These are phyloP conservation scores for Latrodectus geometricus DNA, from an alignment of 1,140 invertebrate genomes.

Conservation along the genomic window DNA sequence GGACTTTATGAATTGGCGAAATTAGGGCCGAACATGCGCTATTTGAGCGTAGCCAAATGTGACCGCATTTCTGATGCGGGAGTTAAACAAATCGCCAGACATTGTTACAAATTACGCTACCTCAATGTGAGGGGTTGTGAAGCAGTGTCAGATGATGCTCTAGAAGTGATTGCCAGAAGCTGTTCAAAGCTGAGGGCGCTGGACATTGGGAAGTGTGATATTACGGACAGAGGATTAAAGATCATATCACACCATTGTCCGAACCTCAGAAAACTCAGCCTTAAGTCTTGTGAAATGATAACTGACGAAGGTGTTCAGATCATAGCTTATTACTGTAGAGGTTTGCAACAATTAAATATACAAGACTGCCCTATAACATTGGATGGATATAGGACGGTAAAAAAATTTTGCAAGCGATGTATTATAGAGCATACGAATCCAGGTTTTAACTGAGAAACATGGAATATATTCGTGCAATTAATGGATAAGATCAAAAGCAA, in stretches of 20 bases:
- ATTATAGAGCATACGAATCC: constrained; percentile 95
- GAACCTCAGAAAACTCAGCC: constrained; percentile 88
- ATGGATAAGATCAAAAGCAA: not conserved
- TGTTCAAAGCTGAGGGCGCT: constrained; percentile 86
- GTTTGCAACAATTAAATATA: constrained; percentile 89
- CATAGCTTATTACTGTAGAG: constrained; percentile 84
- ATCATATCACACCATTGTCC: constrained; percentile 88
- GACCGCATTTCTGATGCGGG: constrained; percentile 86
- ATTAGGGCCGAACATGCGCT: constrained; percentile 83
- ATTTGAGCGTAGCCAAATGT: constrained; percentile 89
- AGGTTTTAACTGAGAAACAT: constrained; percentile 79
- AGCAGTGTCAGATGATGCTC: constrained; percentile 88
- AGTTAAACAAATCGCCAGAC: constrained; percentile 83
- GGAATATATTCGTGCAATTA: not conserved
- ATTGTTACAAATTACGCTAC: constrained; percentile 86
- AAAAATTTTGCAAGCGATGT: constrained; percentile 89
- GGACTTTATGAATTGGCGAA: constrained; percentile 90
- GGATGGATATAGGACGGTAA: constrained; percentile 90
- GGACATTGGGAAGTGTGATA: constrained; percentile 92
- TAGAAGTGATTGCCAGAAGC: constrained; percentile 83
- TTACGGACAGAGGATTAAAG: constrained; percentile 86
- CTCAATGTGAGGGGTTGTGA: constrained; percentile 92
- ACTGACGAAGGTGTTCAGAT: constrained; percentile 88
- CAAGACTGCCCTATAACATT: constrained; percentile 89
- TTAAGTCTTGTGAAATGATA: constrained; percentile 89